Evolutionary conservation across 2,888 invertebrate species (phyloP).

Genomic region (Euplagia quadripunctaria): DNA sequence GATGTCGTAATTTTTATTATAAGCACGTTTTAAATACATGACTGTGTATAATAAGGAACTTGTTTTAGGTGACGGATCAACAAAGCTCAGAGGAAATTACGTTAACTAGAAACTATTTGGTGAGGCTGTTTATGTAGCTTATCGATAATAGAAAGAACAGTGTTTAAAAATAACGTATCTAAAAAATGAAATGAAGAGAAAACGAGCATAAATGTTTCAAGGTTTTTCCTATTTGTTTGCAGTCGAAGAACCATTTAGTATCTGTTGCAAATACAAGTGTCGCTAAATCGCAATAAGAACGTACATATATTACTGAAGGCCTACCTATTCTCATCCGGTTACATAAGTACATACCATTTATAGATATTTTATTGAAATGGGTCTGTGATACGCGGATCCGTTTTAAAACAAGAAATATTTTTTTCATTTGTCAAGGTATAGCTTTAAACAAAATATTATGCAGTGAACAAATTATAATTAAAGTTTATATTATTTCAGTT

Average conservation of each 20-base stretch:
- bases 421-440: not conserved
- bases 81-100: not conserved
- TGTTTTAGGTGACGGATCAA: not conserved
- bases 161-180: too few relatives aligned
- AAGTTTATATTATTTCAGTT: not conserved
- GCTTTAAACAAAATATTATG: not conserved
- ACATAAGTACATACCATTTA: too few relatives aligned
- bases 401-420: not conserved
- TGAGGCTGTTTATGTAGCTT: not conserved
- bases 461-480: not conserved
- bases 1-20: slow-evolving; percentile 1
- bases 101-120: not conserved
- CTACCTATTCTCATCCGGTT: not conserved
- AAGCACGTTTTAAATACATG: not conserved
- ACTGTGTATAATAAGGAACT: not conserved
- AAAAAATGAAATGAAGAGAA: too few relatives aligned
- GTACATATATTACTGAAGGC: too few relatives aligned
- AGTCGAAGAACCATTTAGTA: not conserved
- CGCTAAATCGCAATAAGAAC: too few relatives aligned
- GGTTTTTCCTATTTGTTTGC: not conserved
- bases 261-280: not conserved
- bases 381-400: not conserved
- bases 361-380: not conserved
- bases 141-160: not conserved
- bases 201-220: not conserved